Evolutionary conservation across 35 echinoderm and acorn worm genomes (phyloP), one percentile per base, ranked within the genome.

Genomic region (Lytechinus pictus): DNA sequence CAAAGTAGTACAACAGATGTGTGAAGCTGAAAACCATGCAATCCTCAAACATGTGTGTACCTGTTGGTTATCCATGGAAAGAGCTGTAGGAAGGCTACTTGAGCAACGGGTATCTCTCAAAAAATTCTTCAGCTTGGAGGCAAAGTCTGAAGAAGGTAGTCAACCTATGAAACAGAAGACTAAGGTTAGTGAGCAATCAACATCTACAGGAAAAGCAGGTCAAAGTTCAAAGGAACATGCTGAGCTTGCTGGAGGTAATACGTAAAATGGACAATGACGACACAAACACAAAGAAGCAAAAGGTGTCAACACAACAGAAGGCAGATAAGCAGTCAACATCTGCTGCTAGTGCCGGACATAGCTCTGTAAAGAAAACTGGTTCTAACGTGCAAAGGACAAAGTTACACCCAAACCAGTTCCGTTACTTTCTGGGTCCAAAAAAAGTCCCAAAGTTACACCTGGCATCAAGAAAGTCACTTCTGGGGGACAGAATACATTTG

Each of bases 11-110:
- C 94, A 97, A 61, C 87, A 11, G 53, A 57, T 97, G 9, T 97
- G 94, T 86, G 89, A 66, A 55, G 91, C 89, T 3, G 89, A 95
- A 55, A 86, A 92, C 27, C 96, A 97, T 86, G 72, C 57, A 86
- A 97, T 97, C 10, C 66, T 95, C 8, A 95, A 95, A 72, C 96
- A 97, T 94, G 94, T 92, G 3, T 94, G 87, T 66, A 95, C 94
- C 14, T 86, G 96, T 1, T 95, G 94, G 94, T 52, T 95, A 10
- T 95, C 94, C 1, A 66, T 95, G 52, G 61, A 95, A 79, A 95
- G 61, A 93, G 94, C 94, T 54, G 11, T 97, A 86, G 53, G 91
- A 24, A 92, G 94, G 61, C 61, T 97, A 24, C 10, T 95, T 54
- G 94, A 97, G 61, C 94, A 97, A 89, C 95, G 94, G 94, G 88